These are phyloP conservation scores for Chlorops oryzae DNA, from an alignment of 1,140 invertebrate species.

Conservation along the genomic window DNA sequence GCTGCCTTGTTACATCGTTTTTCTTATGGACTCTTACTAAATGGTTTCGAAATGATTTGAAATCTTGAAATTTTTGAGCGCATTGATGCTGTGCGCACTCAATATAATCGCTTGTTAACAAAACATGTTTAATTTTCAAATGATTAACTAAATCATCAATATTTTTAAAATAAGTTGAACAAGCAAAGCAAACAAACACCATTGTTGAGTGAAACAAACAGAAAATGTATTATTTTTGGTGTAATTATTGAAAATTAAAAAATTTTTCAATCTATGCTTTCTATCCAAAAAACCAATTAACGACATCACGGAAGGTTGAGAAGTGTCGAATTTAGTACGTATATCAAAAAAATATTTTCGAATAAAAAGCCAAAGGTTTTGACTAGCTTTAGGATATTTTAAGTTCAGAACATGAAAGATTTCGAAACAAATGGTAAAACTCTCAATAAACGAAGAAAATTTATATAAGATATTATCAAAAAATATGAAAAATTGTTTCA, in stretches of 20 bases:
- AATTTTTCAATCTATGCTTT: not conserved
- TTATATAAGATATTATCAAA: no score
- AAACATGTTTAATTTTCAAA: not conserved
- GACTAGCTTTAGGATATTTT: not conserved
- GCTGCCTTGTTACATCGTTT: no score
- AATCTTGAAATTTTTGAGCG: no score
- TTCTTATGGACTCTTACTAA: no score
- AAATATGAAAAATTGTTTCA: no score
- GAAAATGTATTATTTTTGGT: not conserved
- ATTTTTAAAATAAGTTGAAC: not conserved
- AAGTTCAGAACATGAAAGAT: constrained; percentile 1
- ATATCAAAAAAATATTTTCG: constrained; percentile 1
- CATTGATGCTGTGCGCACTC: no score
- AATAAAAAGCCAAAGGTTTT: constrained; percentile 2
- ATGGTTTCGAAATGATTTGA: no score
- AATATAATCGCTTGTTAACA: no score
- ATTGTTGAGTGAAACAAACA: not conserved
- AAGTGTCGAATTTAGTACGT: not conserved
- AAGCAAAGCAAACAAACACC: not conserved
- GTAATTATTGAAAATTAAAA: not conserved
- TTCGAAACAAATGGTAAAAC: not conserved
- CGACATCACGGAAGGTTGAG: not conserved
- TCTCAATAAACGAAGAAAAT: no score
- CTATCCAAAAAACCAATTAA: constrained; percentile 1
- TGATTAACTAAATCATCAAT: not conserved